phyloP scores from a whole-genome alignment of 2,888 invertebrate genomes.

The Acanthoscelides obtectus region DNA sequence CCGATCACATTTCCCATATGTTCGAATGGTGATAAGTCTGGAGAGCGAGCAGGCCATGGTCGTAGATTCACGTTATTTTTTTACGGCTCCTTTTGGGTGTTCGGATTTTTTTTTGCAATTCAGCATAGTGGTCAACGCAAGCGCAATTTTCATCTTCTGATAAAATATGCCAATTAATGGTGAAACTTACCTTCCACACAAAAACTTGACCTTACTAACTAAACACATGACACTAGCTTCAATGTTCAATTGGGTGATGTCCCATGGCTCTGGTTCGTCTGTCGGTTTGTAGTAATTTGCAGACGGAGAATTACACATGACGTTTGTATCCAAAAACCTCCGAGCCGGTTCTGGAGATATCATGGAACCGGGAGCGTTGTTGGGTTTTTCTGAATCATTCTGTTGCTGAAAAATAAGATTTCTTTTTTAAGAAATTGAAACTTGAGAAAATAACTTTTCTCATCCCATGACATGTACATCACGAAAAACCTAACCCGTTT shows the following conservation, averaged over 20 bases:
- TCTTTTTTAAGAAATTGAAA: too few species aligned
- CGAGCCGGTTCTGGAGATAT: constrained; percentile 25
- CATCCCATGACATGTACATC: too few species aligned
- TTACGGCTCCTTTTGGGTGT: too few species aligned
- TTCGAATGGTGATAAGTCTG: too few species aligned
- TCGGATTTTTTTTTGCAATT: too few species aligned
- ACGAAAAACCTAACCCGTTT: too few species aligned
- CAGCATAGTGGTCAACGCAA: too few species aligned
- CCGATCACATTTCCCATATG: too few species aligned
- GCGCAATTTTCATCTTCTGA: too few species aligned
- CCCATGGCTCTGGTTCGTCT: constrained; percentile 81
- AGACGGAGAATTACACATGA: constrained; percentile 56
- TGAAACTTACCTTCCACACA: constrained; percentile 53
- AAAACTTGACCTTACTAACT: constrained; percentile 75
- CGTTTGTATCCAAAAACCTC: constrained; percentile 52
- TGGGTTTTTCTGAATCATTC: background rate
- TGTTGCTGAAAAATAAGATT: background rate
- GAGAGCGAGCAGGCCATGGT: too few species aligned
- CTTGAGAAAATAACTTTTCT: too few species aligned
- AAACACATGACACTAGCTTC: constrained; percentile 85
- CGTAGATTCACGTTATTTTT: too few species aligned
- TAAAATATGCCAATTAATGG: background rate
- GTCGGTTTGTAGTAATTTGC: constrained; percentile 76
- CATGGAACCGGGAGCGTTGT: background rate
- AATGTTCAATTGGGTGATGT: constrained; percentile 78